Evolutionary conservation across 2,113 vertebrate species (phyloP), one percentile per base, ranked within the genome.

Genomic region (Catagonus wagneri): DNA sequence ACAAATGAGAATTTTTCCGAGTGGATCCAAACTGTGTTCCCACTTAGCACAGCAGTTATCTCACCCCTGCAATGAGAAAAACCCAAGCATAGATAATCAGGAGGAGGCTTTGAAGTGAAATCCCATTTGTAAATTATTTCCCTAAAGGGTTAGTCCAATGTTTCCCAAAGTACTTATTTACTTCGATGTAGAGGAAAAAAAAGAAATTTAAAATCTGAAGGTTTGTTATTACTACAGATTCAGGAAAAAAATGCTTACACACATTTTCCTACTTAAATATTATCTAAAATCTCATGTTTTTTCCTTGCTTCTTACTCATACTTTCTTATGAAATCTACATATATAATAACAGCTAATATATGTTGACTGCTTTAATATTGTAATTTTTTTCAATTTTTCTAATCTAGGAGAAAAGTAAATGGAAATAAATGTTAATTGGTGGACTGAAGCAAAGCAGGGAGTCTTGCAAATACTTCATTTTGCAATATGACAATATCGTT

Each of bases 1-100:
- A 50, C 69, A 94, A 94, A 83, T 81, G 66, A 69, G 23, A 94
- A 88, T 56, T 78, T 92, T 92, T 23, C 27, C 36, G 76, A 71
- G 69, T 89, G 78, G 9, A 83, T 69, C 56, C 44, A 88, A 36
- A n/a, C 23, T 50, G 25, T 71, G 54, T 75, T 88, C 19, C 22
- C 54, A 44, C 7, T 76, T 20, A 88, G 20, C 17, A 78, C 25
- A 88, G 17, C 27, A 29, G 29, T 71, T 61, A 92, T 71, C 54
- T 50, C 39, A 87, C 22, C 20, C 17, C 44, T 83, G 36, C 16
- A 92, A 83, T 44, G 34, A 83, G 66, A 19, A 92, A 94, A 88
- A 92, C 27, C n/a, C 34, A 92, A 88, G 78, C 2, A 0, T 71
- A n/a, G 9, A 87, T 87, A 83, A 87, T 87, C 25, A 88, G 34